Evolutionary conservation across 2,113 vertebrate species (phyloP), one percentile per base, ranked within the genome.

Genomic region (Oncorhynchus masou): DNA sequence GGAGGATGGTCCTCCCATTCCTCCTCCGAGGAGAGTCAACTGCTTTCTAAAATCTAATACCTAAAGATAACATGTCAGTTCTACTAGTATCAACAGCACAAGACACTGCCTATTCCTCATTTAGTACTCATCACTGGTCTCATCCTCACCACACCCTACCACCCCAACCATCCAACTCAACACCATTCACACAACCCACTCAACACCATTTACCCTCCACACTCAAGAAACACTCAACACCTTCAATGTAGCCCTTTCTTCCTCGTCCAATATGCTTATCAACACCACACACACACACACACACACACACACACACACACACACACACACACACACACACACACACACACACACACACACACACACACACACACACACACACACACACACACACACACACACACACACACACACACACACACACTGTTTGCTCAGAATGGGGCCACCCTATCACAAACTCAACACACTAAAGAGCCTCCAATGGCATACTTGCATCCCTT

Each of bases 111-210:
- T 69, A 49, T 75, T 45, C 3, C 15, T 75, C 29, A 79, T 7
- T 79, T 13, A 34, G 59, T 65, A 75, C 80, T 84, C 71, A 81
- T 75, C 80, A 70, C 62, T 70, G 20, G 59, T 19, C 48, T 67
- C 27, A 65, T 49, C 22, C 25, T 11, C 45, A 15, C 0, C 7
- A 51, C 39, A 39, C 39, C 39, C 39, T 39, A 39, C 39, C 39
- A 39, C 2, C 3, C 71, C 45, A 51, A n/a, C 34, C 49, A n/a
- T 15, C 57, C 19, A 60, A 20, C 20, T 77, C 57, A 71, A 15
- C 64, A 64, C 49, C 27, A 6, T 24, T 2, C 4, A 57, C 24
- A 45, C 48, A 34, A 51, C 49, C 49, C 74, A 74, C 22, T 68
- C 45, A 57, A 51, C 64, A 75, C 15, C 25, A 25, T 6, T 29